phyloP scores from a whole-genome alignment of 2,888 invertebrate genomes.

The Alentia gelatinosa region DNA sequence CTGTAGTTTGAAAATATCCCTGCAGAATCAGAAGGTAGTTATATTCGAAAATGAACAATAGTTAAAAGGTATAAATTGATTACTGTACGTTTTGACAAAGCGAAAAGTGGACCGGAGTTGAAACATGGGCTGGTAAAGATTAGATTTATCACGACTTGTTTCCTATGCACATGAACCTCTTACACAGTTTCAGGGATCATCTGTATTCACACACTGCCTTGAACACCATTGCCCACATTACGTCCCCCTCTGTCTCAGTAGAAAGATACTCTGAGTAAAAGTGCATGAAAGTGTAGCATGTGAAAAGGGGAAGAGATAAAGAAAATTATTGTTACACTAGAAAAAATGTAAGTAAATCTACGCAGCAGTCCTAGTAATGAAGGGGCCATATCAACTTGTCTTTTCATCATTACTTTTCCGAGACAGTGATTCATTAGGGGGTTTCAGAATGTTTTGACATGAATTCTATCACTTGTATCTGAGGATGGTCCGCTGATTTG shows the following conservation, averaged over 20 bases:
- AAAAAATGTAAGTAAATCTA: neutral
- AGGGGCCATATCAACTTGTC: neutral
- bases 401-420: neutral
- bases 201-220: conserved; percentile 6
- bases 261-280: neutral
- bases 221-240: neutral
- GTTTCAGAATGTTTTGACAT: neutral
- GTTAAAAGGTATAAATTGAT: too few relatives aligned
- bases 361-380: neutral
- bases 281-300: neutral
- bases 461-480: neutral
- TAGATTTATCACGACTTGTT: neutral
- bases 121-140: neutral
- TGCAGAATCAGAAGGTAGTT: too few relatives aligned
- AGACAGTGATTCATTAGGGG: neutral
- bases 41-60: too few relatives aligned
- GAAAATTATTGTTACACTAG: neutral
- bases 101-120: neutral
- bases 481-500: neutral
- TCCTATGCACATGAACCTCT: conserved; percentile 19
- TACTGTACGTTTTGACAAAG: too few relatives aligned
- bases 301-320: neutral
- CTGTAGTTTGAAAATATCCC: too few relatives aligned
- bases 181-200: neutral
- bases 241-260: neutral